phyloP scores from a whole-genome alignment of 2,888 invertebrate genomes.

The Scaptomyza reducta region DNA sequence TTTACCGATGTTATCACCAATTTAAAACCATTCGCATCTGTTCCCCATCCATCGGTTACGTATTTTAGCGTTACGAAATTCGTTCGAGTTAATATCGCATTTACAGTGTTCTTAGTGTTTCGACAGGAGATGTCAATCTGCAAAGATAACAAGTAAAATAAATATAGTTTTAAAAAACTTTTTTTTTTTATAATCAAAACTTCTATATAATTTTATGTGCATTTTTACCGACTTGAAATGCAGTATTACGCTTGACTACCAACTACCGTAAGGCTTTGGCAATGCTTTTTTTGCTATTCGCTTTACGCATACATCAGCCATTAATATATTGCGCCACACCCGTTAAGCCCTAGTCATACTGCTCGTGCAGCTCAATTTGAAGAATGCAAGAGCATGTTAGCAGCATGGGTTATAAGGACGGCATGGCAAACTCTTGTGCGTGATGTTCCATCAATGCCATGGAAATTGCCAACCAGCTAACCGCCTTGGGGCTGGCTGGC shows the following conservation, averaged over 20 bases:
- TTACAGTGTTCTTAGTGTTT: slow-evolving; percentile 94
- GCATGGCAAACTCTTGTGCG: slow-evolving; percentile 14
- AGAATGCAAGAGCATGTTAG: slow-evolving; percentile 35
- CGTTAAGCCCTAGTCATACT: background rate
- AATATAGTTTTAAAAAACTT: too few relatives aligned
- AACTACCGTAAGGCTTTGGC: background rate
- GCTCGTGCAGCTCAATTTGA: slow-evolving; percentile 18
- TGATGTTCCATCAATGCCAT: slow-evolving; percentile 41
- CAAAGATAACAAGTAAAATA: slow-evolving; percentile 75
- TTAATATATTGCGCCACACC: slow-evolving; percentile 19
- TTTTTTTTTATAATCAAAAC: too few relatives aligned
- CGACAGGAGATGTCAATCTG: slow-evolving; percentile 96
- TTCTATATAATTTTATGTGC: background rate
- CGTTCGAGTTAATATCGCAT: slow-evolving; percentile 94
- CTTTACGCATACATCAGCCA: background rate
- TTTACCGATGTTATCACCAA: slow-evolving; percentile 97
- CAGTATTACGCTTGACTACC: background rate
- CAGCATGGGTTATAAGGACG: slow-evolving; percentile 27
- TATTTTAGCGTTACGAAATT: slow-evolving; percentile 97
- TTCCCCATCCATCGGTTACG: slow-evolving; percentile 96
- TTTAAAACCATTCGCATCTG: slow-evolving; percentile 95
- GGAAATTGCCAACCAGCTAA: slow-evolving; percentile 19
- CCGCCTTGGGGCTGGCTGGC: slow-evolving; percentile 15
- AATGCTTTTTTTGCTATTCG: background rate
- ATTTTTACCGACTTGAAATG: background rate